Conservation (phyloP, 2,888 invertebrate genomes). For the Cryptus armator region DNA sequence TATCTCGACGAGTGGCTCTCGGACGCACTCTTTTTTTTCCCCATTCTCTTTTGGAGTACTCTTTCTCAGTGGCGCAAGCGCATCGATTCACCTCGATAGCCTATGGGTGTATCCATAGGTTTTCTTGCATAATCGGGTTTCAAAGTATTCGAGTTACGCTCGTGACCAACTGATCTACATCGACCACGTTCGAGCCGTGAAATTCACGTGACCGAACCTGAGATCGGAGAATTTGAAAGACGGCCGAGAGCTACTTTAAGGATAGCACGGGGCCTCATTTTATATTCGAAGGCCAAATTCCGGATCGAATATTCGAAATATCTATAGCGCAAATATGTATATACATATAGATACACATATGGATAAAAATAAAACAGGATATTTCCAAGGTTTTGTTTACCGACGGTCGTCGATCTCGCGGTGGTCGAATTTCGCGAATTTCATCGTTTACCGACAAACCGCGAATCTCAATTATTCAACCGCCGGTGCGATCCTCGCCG, state of each 20-base stretch:
- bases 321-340: background rate
- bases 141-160: slow-evolving; percentile 33
- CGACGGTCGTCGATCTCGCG: slow-evolving; percentile 42
- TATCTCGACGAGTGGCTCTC: slow-evolving; percentile 21
- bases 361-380: background rate
- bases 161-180: slow-evolving; percentile 48
- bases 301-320: slow-evolving; percentile 9
- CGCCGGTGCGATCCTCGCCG: background rate
- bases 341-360: background rate
- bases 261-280: background rate
- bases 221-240: background rate
- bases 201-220: background rate
- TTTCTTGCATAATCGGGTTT: slow-evolving; percentile 35
- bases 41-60: slow-evolving; percentile 36
- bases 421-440: background rate
- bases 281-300: slow-evolving; percentile 41
- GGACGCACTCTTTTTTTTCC: slow-evolving; percentile 31
- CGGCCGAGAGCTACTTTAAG: slow-evolving; percentile 9
- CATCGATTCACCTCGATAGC: slow-evolving; percentile 6
- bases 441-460: background rate
- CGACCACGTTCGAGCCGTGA: background rate
- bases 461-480: slow-evolving; percentile 39
- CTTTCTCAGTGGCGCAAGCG: slow-evolving; percentile 41
- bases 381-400: slow-evolving; percentile 2
- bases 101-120: slow-evolving; percentile 11